phyloP scores from a whole-genome alignment of 2,113 vertebrate genomes.

The Oceanodroma tethys region DNA sequence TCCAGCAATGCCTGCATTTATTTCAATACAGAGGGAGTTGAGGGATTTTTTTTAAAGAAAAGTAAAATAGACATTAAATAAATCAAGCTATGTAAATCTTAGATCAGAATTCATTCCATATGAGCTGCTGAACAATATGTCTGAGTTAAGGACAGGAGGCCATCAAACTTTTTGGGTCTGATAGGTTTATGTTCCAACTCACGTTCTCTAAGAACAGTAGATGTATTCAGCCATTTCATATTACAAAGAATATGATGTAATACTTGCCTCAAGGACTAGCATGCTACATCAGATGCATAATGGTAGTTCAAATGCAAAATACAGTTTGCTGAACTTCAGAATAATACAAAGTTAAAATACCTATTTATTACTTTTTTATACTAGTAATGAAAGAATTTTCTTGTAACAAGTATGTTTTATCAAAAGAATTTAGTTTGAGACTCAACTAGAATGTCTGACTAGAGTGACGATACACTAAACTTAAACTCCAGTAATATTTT shows the following conservation, averaged over 20 bases:
- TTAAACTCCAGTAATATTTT: neutral
- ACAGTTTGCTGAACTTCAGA: neutral
- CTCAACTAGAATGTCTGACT: neutral
- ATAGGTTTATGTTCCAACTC: neutral
- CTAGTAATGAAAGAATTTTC: neutral
- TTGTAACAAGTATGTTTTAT: neutral
- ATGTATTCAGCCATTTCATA: neutral
- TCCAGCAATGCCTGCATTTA: neutral
- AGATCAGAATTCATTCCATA: neutral
- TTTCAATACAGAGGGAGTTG: neutral
- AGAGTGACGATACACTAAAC: neutral
- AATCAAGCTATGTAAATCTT: neutral
- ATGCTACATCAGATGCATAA: neutral
- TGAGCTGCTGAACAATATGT: neutral
- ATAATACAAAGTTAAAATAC: neutral
- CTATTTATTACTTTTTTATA: neutral
- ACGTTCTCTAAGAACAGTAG: neutral
- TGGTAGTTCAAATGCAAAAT: neutral
- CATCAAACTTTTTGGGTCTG: neutral
- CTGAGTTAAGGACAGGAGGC: neutral
- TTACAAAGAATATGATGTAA: neutral
- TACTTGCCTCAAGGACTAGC: neutral
- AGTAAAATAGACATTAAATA: neutral
- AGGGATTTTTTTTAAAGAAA: neutral
- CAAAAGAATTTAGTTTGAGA: neutral